phyloP scores from a whole-genome alignment of 2,113 vertebrate species.

The Haemorhous mexicanus region DNA sequence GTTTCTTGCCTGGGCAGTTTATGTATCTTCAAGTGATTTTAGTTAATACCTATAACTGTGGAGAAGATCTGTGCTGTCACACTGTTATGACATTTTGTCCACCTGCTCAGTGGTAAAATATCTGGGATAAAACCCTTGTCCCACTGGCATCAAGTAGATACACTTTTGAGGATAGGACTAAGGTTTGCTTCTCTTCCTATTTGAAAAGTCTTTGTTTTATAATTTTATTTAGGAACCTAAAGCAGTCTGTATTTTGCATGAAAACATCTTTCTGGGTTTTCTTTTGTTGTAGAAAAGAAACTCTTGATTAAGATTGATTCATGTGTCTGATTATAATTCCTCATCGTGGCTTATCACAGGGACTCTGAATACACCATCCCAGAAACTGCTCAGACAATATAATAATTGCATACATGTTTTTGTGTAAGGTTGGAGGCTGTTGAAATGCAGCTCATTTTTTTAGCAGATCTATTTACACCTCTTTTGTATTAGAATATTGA shows the following conservation, averaged over 20 bases:
- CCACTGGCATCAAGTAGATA: background rate
- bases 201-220: background rate
- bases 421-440: background rate
- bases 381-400: background rate
- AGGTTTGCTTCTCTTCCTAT: background rate
- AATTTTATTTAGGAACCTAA: background rate
- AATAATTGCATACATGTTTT: background rate
- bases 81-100: background rate
- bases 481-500: background rate
- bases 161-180: background rate
- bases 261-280: background rate
- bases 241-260: background rate
- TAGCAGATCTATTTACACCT: background rate
- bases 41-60: background rate
- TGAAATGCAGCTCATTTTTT: background rate
- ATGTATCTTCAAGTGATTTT: background rate
- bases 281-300: background rate
- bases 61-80: background rate
- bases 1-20: background rate
- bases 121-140: background rate
- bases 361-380: background rate
- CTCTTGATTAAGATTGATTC: background rate
- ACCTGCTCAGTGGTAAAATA: background rate
- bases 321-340: background rate
- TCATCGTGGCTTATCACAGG: background rate